Percentiles rank a stretch among this genome's conserved stretches.
Conservation (phyloP, 2,113 vertebrate species). For the Excalfactoria chinensis region DNA sequence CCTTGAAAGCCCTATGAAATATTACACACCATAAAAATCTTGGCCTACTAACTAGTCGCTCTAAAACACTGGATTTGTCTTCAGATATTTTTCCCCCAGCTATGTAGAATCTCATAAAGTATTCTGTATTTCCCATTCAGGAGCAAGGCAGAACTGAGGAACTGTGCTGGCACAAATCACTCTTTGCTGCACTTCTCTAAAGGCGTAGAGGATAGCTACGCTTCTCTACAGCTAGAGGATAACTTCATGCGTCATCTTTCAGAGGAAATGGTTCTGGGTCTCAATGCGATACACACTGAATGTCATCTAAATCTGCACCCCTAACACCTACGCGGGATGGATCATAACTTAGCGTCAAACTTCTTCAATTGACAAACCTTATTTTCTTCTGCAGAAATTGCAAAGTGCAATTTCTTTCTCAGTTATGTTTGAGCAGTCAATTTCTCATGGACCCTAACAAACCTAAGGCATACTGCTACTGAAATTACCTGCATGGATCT, state of each 20-base stretch:
- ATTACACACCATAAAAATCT: constrained; percentile 74
- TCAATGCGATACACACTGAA: background rate
- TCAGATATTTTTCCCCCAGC: constrained; percentile 46
- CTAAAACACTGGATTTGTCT: constrained; percentile 58
- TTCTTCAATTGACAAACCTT: background rate
- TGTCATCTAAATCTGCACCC: background rate
- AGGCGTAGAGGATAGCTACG: background rate
- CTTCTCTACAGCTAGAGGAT: background rate
- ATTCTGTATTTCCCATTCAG: constrained; percentile 38
- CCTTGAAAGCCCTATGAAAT: constrained; percentile 73
- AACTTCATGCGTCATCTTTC: background rate
- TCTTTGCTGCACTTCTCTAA: background rate
- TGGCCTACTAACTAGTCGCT: constrained; percentile 54
- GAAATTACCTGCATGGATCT: background rate
- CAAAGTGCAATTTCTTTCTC: background rate
- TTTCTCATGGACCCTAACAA: background rate
- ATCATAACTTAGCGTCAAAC: background rate
- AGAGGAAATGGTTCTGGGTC: background rate
- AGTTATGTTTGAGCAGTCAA: background rate
- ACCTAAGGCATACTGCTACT: background rate
- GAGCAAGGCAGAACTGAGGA: constrained; percentile 20
- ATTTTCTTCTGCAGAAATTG: background rate
- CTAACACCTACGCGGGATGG: background rate
- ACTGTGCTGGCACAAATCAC: constrained; percentile 22
- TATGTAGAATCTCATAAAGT: constrained; percentile 50